Conservation (phyloP, 2,113 vertebrate species). For the Mixornis gularis region DNA sequence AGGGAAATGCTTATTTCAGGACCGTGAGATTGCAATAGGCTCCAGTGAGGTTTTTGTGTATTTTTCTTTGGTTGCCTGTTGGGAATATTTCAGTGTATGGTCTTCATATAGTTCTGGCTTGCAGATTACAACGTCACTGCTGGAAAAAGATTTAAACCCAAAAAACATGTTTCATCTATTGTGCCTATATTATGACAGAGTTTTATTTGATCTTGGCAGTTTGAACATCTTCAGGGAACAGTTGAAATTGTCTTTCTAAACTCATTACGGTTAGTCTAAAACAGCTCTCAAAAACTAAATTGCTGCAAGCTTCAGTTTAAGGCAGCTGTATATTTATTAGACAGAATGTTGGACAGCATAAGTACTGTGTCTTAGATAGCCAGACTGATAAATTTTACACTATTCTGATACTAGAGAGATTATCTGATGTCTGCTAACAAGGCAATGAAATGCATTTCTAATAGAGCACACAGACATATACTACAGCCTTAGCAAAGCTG, state of each 20-base stretch:
- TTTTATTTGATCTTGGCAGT: constrained; percentile 69
- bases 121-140: constrained; percentile 35
- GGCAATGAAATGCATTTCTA: neutral
- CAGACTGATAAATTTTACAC: constrained; percentile 50
- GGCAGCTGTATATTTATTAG: neutral
- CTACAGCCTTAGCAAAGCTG: neutral
- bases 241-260: constrained; percentile 69
- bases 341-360: constrained; percentile 3
- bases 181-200: constrained; percentile 55
- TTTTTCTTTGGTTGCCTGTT: constrained; percentile 57
- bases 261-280: constrained; percentile 42
- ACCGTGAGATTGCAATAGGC: constrained; percentile 43
- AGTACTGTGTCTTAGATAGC: constrained; percentile 21
- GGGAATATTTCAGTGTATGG: constrained; percentile 41
- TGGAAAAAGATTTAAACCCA: constrained; percentile 44
- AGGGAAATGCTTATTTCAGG: constrained; percentile 44
- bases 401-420: constrained; percentile 31
- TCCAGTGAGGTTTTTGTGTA: constrained; percentile 12
- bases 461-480: neutral
- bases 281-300: constrained; percentile 34
- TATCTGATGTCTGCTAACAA: neutral
- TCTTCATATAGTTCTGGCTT: constrained; percentile 54
- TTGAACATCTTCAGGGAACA: constrained; percentile 9
- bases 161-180: constrained; percentile 57
- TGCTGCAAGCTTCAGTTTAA: constrained; percentile 36